Base-by-base conservation (phyloP, 2,113 vertebrate genomes). In the Irena cyanogastra region DNA sequence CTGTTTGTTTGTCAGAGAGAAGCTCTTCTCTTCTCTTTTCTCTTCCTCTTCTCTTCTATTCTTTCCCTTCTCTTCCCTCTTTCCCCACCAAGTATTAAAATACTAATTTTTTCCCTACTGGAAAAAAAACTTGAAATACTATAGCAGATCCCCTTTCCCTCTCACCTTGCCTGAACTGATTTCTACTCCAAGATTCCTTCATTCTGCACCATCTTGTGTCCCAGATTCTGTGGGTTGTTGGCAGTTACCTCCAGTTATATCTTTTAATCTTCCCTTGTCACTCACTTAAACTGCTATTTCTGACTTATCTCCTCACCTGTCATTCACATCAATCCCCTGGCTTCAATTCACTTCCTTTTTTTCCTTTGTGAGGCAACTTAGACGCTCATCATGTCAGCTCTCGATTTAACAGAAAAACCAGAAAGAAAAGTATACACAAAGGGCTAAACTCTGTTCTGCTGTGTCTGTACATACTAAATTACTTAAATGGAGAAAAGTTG, bases 251-350 rank as follows among this genome's bases (percentile, higher is more conserved):
- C 53, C 75, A 21, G 64, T 95, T 97, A 87, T 74, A 96, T 63
- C 70, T 96, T 97, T 96, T 97, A 96, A 97, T 97, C 93, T 95
- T 95, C 26, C 33, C 52, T 53, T 96, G 95, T 92, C 94, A 93
- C 49, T 95, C 76, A 83, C 87, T 75, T 75, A 79, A 94, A 20
- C 70, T 93, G 53, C 88, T 94, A 33, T 93, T 97, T 97, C 91
- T 90, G 80, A 83, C 47, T 97, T 97, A 76, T 93, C 92, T 90
- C 24, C 69, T 94, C 91, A 97, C 77, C 85, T 94, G 87, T 72
- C 94, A 94, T 81, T 97, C 85, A 96, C 27, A 31, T 41, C 49
- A 85, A n/a, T 97, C 70, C 94, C 89, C 65, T 95, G 69, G 86
- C 86, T 97, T 96, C 91, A 72, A 80, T 69, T 92, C 84, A 78